Evolutionary conservation across 2,113 vertebrate species (phyloP).

Genomic region (Balaeniceps rex): DNA sequence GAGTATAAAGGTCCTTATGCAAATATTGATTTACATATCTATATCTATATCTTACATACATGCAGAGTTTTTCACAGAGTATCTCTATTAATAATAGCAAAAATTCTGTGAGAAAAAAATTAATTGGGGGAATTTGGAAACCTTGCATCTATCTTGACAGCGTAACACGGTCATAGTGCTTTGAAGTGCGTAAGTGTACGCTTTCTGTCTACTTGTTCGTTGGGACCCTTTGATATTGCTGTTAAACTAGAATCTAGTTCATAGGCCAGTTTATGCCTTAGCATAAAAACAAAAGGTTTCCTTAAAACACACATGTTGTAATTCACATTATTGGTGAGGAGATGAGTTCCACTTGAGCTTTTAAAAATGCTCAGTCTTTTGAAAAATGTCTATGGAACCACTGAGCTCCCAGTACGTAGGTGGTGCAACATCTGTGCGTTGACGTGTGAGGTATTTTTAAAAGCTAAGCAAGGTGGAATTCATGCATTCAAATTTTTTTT

Average conservation of each 20-base stretch:
- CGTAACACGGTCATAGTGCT: background rate
- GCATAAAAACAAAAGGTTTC: conserved; percentile 21
- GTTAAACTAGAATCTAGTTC: conserved; percentile 18
- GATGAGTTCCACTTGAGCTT: background rate
- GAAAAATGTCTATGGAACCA: background rate
- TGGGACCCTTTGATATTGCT: conserved; percentile 32
- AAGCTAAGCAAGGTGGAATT: background rate
- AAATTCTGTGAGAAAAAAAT: background rate
- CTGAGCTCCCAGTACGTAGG: background rate
- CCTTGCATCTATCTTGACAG: background rate
- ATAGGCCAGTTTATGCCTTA: conserved; percentile 6
- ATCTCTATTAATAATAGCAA: background rate
- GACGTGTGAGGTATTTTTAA: background rate
- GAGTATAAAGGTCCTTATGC: background rate
- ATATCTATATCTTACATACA: background rate
- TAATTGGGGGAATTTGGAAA: background rate
- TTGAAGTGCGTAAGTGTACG: background rate
- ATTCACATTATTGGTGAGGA: background rate
- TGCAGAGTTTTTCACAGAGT: background rate
- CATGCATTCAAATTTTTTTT: background rate
- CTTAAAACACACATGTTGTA: conserved; percentile 27
- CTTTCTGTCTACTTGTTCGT: conserved; percentile 12
- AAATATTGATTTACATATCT: conserved; percentile 21
- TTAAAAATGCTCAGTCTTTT: background rate
- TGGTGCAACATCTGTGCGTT: background rate